Conservation (phyloP, 2,113 vertebrate genomes). For the Heterocephalus glaber region DNA sequence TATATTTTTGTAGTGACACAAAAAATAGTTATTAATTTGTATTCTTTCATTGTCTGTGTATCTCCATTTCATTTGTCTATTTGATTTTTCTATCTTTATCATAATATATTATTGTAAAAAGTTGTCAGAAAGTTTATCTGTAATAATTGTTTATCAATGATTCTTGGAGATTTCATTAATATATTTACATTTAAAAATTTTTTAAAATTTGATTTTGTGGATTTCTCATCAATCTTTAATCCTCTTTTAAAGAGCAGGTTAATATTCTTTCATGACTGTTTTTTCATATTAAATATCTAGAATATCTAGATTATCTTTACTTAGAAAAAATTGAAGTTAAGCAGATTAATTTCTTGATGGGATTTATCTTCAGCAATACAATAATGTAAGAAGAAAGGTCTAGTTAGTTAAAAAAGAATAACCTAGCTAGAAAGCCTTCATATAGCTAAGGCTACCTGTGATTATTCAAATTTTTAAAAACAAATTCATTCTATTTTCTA, state of each 20-base stretch:
- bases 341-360: slow-evolving; percentile 23
- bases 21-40: background rate
- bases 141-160: slow-evolving; percentile 12
- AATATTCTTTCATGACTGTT: slow-evolving; percentile 54
- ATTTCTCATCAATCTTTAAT: background rate
- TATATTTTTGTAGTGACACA: background rate
- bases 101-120: background rate
- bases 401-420: slow-evolving; percentile 53
- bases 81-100: background rate
- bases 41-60: background rate
- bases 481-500: background rate
- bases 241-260: background rate
- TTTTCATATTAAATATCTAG: slow-evolving; percentile 46
- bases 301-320: slow-evolving; percentile 41
- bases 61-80: background rate
- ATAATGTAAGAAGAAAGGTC: slow-evolving; percentile 73
- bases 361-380: slow-evolving; percentile 49
- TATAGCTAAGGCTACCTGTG: slow-evolving; percentile 27
- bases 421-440: background rate
- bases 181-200: background rate
- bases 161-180: background rate
- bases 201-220: background rate
- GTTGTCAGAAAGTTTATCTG: background rate
- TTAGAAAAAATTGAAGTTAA: slow-evolving; percentile 59
- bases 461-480: slow-evolving; percentile 21